Base-by-base conservation (phyloP, 2,797 vertebrate species). In the Mycteria americana region DNA sequence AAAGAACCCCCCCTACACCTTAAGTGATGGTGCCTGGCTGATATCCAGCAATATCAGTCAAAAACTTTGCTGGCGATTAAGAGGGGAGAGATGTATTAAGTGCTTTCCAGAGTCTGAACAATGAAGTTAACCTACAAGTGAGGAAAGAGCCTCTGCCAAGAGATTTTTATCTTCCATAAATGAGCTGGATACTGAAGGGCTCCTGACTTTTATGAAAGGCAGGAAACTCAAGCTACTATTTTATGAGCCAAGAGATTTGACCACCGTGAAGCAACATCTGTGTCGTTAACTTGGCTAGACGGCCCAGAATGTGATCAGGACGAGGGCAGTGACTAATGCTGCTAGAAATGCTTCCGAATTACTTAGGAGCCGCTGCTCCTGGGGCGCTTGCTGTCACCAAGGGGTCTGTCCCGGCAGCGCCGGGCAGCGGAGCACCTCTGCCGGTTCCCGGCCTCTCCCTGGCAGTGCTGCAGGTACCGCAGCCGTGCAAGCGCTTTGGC, bases 121-220 rank as follows among this genome's bases (percentile, higher is more conserved):
- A 95, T 94, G 88, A 51, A 83, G 90, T 91, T 75, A 85, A 79
- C 78, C 63, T 95, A 83, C 92, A 93, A 96, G 65, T 54, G 86
- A 86, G 91, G 84, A 95, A 96, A 79, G 94, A 73, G 60, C 48
- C 91, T 33, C 50, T 96, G 97, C 97, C 97, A 98, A 97, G 91
- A 97, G 97, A 97, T 97, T 92, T 85, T 76, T 98, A 98, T 98
- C 97, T 95, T 65, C 68, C 31, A 10, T 94, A 87, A 97, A 96
- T 94, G 87, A 91, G 56, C 9, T 83, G 95, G 90, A 91, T 70
- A 54, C 68, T 81, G 84, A 89, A 96, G 89, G 95, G 94, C 93
- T 88, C 75, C 88, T 95, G 92, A 70, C 43, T 89, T 86, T 70
- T 93, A 94, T 95, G 87, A 96, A 97, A 96, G 82, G 85, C 96